phyloP scores from a whole-genome alignment of 2,113 vertebrate species.

The Chloroceryle aenea region DNA sequence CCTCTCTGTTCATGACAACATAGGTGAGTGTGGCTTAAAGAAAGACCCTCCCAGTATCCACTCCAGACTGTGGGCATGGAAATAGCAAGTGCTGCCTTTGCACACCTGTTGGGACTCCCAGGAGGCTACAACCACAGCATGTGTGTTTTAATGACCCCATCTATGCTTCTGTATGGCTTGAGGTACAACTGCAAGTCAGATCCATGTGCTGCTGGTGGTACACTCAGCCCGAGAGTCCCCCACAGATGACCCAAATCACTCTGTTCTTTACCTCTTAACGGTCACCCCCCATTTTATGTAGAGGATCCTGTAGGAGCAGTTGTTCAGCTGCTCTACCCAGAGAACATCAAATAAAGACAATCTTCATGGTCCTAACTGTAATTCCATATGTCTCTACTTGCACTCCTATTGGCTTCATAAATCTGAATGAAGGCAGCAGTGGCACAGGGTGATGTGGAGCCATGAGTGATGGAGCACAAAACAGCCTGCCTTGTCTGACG shows the following conservation, averaged over 20 bases:
- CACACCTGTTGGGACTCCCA: not conserved
- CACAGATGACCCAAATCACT: not conserved
- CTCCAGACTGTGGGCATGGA: not conserved
- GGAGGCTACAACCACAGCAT: not conserved
- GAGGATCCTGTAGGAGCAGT: not conserved
- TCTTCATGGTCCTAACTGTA: not conserved
- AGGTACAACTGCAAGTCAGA: not conserved
- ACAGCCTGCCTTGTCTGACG: not conserved
- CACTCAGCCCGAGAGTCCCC: not conserved
- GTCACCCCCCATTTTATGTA: too few species aligned
- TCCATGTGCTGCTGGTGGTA: accelerated
- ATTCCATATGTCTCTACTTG: not conserved
- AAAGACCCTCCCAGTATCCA: not conserved
- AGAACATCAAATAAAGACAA: not conserved
- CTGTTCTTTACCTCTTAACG: not conserved
- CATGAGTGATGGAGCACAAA: not conserved
- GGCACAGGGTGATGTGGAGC: not conserved
- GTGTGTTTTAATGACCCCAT: not conserved
- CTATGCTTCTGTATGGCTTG: not conserved
- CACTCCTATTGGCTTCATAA: not conserved
- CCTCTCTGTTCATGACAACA: not conserved
- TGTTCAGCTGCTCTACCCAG: not conserved
- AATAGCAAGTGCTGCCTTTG: not conserved
- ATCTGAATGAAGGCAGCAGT: not conserved
- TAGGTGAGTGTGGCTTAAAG: not conserved